Evolutionary conservation across 2,797 vertebrate genomes (phyloP).

Genomic region (Oryzias sinensis): DNA sequence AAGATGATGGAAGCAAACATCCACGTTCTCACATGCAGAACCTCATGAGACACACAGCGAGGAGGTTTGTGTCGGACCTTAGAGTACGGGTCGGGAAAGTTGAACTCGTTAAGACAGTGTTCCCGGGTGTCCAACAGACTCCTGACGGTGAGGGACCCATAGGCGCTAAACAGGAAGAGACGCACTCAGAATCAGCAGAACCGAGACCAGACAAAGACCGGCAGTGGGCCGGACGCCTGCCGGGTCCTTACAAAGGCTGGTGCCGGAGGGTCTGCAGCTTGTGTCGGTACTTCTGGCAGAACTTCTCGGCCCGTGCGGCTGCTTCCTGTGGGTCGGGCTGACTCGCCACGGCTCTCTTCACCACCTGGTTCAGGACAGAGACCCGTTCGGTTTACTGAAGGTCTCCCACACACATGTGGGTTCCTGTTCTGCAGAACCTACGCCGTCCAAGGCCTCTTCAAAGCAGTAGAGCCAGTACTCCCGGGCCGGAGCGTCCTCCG

Average conservation of each 20-base stretch:
- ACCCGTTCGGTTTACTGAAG: not conserved
- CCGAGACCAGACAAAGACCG: not conserved
- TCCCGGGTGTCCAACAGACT: slow-evolving; percentile 97
- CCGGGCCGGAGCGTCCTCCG: slow-evolving; percentile 88
- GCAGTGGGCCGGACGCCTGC: not conserved
- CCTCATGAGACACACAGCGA: slow-evolving; percentile 1
- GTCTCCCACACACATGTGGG: too few species aligned
- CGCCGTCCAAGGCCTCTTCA: slow-evolving; percentile 91
- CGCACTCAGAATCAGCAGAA: slow-evolving; percentile 40
- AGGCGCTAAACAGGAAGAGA: slow-evolving; percentile 84
- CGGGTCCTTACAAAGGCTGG: slow-evolving; percentile 90
- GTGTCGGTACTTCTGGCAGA: slow-evolving; percentile 93
- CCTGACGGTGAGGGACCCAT: slow-evolving; percentile 96
- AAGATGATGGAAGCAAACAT: not conserved
- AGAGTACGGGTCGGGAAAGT: slow-evolving; percentile 97
- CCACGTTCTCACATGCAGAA: slow-evolving; percentile 4
- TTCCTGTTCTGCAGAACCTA: too few species aligned
- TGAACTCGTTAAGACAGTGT: slow-evolving; percentile 98
- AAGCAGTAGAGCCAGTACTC: slow-evolving; percentile 98
- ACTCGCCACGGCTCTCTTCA: slow-evolving; percentile 91
- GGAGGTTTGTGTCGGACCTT: slow-evolving; percentile 81
- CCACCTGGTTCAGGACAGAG: slow-evolving; percentile 79
- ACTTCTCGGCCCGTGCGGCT: slow-evolving; percentile 87
- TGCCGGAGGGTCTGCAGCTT: slow-evolving; percentile 93
- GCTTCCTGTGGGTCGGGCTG: slow-evolving; percentile 88